Conservation (phyloP, 2,113 vertebrate species). For the Bucco capensis region DNA sequence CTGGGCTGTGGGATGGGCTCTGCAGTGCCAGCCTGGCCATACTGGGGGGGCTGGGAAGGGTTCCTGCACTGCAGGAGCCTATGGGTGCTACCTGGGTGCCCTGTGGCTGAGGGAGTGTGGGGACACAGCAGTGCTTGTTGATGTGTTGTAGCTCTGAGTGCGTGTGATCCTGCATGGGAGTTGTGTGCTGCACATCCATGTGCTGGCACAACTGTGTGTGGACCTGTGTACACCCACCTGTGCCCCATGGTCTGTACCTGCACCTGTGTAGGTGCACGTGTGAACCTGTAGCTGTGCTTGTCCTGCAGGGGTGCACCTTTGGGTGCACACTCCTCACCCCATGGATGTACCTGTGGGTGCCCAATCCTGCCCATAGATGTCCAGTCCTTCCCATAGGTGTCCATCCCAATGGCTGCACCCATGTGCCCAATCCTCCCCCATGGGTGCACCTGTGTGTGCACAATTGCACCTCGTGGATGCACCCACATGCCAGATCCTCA, state of each 20-base stretch:
- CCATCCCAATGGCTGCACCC: too few relatives aligned
- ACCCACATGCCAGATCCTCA: too few relatives aligned
- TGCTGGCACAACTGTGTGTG: background rate
- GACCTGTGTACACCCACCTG: background rate
- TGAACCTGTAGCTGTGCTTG: background rate
- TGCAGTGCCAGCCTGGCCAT: background rate
- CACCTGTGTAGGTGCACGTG: background rate
- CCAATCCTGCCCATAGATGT: too few relatives aligned
- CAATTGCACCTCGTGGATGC: too few relatives aligned
- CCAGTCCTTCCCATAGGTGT: too few relatives aligned
- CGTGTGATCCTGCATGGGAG: background rate
- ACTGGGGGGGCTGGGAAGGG: background rate
- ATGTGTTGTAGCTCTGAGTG: fast-evolving
- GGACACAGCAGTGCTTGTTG: background rate
- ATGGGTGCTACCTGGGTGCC: background rate
- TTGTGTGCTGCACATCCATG: too few relatives aligned
- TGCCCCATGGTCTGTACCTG: background rate
- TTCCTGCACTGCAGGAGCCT: background rate
- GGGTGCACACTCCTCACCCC: too few relatives aligned
- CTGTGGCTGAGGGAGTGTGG: background rate
- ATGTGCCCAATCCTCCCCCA: too few relatives aligned
- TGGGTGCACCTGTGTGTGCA: background rate
- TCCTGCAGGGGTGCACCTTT: background rate
- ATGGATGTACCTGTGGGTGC: too few relatives aligned
- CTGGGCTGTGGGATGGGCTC: background rate